A percentile compares a stretch with the other conserved stretches of the same genome.
Conservation (phyloP, 92 coral and sea anemone species). For the Epizoanthus rinbou region DNA sequence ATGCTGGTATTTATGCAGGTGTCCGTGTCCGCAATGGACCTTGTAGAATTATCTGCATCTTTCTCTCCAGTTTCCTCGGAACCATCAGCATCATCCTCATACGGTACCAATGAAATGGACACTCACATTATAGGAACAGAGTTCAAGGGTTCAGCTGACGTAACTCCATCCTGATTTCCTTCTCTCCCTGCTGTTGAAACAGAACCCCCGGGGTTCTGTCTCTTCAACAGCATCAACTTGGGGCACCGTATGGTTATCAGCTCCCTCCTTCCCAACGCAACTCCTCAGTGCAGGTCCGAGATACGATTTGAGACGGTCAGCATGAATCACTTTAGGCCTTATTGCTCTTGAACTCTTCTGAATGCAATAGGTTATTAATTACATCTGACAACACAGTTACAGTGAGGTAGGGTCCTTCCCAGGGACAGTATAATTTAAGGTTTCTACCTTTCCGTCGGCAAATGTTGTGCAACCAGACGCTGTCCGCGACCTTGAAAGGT, state of each 20-base stretch:
- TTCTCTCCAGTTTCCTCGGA: background rate
- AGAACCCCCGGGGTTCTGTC: background rate
- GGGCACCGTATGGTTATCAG: background rate
- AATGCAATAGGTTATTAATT: no score
- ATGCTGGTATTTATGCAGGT: background rate
- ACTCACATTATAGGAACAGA: background rate
- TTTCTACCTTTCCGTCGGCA: constrained; percentile 10
- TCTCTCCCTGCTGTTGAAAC: background rate
- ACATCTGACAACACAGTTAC: constrained; percentile 12
- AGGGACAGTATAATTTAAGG: constrained; percentile 1
- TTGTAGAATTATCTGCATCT: background rate
- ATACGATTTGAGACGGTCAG: no score
- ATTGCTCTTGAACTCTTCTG: no score
- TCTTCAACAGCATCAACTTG: background rate
- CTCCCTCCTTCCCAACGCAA: background rate
- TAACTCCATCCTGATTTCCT: background rate
- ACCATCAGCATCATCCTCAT: constrained; percentile 2
- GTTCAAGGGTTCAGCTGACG: background rate
- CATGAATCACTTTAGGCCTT: no score
- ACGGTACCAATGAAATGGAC: background rate
- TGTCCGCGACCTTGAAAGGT: no score
- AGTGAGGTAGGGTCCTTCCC: background rate
- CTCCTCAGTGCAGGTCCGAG: constrained; percentile 7
- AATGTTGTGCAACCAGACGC: background rate
- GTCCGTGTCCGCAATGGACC: background rate